Evolutionary conservation across 2,113 vertebrate species (phyloP).

Genomic region (Fulmarus glacialis): DNA sequence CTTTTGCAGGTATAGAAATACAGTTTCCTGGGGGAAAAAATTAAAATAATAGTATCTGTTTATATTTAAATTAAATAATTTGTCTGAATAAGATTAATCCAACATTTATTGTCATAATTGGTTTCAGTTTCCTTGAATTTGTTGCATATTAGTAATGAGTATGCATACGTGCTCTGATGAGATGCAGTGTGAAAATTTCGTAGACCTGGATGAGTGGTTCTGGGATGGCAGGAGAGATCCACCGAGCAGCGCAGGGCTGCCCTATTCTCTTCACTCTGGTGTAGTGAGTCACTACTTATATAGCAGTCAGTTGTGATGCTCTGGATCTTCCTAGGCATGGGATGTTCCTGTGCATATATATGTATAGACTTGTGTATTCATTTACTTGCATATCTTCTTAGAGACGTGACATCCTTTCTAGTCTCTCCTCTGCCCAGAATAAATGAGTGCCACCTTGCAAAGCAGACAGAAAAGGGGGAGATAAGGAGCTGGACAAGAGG

Average conservation of each 20-base stretch:
- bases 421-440: background rate
- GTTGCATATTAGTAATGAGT: background rate
- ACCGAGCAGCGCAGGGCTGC: accelerated
- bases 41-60: background rate
- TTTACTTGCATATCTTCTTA: background rate
- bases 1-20: background rate
- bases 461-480: background rate
- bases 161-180: background rate
- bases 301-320: background rate
- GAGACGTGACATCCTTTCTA: background rate
- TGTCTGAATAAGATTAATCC: background rate
- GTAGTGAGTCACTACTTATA: background rate
- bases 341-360: background rate
- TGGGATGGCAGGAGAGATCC: background rate
- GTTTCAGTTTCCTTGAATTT: background rate
- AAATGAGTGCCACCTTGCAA: background rate
- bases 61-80: background rate
- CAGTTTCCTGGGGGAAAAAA: background rate
- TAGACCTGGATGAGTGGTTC: accelerated
- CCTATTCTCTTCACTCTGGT: background rate
- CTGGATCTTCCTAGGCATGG: background rate
- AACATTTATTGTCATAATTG: background rate
- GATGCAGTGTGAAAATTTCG: background rate
- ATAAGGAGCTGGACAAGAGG: background rate
- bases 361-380: background rate